Conservation (phyloP, 1,140 invertebrate genomes). For the Platyura marginata region DNA sequence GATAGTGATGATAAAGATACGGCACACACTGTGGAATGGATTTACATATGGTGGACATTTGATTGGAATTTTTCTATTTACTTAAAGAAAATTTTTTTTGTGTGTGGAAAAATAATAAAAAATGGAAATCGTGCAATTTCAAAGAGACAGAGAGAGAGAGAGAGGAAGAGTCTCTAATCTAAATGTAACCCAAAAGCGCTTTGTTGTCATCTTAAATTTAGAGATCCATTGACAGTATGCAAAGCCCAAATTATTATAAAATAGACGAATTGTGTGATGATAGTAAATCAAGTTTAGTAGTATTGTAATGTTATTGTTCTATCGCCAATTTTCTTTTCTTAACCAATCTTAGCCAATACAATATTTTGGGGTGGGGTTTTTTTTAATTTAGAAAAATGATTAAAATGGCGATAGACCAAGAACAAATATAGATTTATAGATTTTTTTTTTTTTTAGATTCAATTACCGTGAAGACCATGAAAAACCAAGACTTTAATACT, state of each 20-base stretch:
- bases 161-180: too few species aligned
- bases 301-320: background rate
- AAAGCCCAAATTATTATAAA: background rate
- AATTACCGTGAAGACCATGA: slow-evolving; percentile 21
- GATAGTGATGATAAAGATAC: background rate
- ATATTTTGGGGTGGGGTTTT: too few species aligned
- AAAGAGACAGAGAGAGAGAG: background rate
- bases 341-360: too few species aligned
- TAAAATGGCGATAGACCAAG: too few species aligned
- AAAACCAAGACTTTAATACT: slow-evolving; percentile 23
- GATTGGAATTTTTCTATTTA: background rate
- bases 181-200: too few species aligned
- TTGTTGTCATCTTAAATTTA: too few species aligned
- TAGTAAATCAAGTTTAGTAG: background rate
- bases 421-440: background rate
- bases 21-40: too few species aligned
- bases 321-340: too few species aligned
- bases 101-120: slow-evolving; percentile 1
- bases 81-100: background rate
- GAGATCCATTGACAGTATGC: too few species aligned
- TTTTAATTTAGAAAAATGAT: too few species aligned
- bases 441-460: background rate
- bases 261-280: background rate
- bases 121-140: background rate
- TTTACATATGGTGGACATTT: too few species aligned